phyloP scores from a whole-genome alignment of 2,113 vertebrate species.

The Agelaius phoeniceus region DNA sequence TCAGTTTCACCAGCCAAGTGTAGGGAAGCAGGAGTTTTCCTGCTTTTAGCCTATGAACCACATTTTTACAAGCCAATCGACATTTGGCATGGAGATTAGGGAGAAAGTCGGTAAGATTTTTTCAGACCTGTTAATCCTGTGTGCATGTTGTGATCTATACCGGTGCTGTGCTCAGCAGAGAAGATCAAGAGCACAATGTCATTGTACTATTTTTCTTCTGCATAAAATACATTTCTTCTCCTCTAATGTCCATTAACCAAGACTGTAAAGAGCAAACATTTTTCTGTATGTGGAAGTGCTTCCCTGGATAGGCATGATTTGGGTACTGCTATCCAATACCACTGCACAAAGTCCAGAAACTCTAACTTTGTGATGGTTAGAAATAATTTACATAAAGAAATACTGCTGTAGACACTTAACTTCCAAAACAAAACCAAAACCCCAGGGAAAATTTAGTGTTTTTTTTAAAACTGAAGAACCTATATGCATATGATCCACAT shows the following conservation, averaged over 20 bases:
- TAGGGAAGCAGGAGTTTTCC: constrained; percentile 36
- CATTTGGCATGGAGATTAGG: neutral
- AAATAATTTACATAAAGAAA: constrained; percentile 1
- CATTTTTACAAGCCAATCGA: neutral
- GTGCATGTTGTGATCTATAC: neutral
- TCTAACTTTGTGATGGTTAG: neutral
- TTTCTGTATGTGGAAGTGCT: neutral
- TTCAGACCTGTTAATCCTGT: neutral
- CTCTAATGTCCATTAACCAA: neutral
- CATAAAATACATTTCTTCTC: neutral
- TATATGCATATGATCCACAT: neutral
- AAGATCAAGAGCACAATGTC: neutral
- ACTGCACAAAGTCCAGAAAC: neutral
- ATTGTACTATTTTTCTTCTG: neutral
- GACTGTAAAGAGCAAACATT: neutral
- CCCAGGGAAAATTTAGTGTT: neutral
- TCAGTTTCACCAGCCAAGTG: constrained; percentile 27
- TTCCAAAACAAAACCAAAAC: constrained; percentile 1
- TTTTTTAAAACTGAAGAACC: neutral
- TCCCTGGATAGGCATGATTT: neutral
- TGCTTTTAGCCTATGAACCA: neutral
- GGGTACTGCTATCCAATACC: neutral
- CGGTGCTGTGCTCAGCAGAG: neutral
- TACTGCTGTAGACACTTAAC: neutral
- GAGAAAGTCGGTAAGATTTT: neutral